Evolutionary conservation across 2,797 vertebrate species (phyloP).

Genomic region (Coregonus ussuriensis): DNA sequence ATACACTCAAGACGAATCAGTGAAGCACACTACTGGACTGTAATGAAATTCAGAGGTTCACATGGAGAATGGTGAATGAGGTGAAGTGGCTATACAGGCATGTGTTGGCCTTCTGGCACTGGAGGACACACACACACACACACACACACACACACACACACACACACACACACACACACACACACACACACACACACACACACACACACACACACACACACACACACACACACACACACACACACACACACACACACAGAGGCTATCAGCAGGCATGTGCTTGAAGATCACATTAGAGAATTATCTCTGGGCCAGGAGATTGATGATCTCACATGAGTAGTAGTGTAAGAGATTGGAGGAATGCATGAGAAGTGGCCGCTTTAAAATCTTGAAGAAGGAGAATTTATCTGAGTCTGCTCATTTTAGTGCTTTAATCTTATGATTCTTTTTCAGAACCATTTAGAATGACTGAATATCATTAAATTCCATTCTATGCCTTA

Average conservation of each 20-base stretch:
- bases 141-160: too few relatives aligned
- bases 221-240: too few relatives aligned
- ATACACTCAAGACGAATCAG: not conserved
- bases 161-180: too few relatives aligned
- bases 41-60: constrained; percentile 8
- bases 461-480: not conserved
- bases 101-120: too few relatives aligned
- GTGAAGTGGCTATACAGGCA: not conserved
- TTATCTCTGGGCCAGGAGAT: not conserved
- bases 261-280: not conserved
- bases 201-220: too few relatives aligned
- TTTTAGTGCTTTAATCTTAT: too few relatives aligned
- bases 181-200: too few relatives aligned
- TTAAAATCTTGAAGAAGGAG: not conserved
- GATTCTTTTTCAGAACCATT: not conserved
- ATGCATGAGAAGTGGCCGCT: not conserved
- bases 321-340: not conserved
- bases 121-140: too few relatives aligned
- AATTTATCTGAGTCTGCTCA: not conserved
- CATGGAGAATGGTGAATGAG: not conserved
- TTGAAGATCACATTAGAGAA: constrained; percentile 5
- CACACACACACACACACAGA: too few relatives aligned
- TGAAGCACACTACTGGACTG: not conserved
- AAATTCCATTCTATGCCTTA: not conserved
- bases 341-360: not conserved